Conservation (phyloP, 2,113 vertebrate species). For the Nyctibius bracteatus region DNA sequence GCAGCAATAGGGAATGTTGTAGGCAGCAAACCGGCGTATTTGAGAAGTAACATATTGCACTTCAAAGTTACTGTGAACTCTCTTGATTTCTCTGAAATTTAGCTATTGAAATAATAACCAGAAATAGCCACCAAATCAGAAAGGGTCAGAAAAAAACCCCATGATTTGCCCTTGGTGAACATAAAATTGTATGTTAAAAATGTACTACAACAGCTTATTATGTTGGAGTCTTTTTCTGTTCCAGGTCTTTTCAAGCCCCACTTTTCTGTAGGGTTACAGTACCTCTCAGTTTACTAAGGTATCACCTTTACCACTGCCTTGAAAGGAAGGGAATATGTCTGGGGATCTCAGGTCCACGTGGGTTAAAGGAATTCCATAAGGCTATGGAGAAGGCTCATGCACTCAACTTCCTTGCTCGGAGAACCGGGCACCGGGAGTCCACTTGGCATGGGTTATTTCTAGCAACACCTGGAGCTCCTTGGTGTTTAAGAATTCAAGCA, state of each 20-base stretch:
- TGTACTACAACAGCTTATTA: neutral
- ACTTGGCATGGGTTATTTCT: slow-evolving; percentile 17
- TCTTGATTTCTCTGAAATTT: neutral
- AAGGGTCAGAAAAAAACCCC: neutral
- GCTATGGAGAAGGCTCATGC: neutral
- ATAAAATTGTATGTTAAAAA: neutral
- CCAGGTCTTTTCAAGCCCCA: neutral
- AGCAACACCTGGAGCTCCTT: slow-evolving; percentile 68
- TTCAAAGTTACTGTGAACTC: neutral
- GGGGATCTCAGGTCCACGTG: neutral
- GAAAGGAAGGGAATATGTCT: neutral
- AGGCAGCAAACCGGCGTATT: neutral
- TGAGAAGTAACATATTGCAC: neutral
- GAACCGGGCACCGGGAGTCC: neutral
- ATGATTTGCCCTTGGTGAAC: neutral
- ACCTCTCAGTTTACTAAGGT: neutral
- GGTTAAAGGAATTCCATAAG: neutral
- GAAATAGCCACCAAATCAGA: neutral
- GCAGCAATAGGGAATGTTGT: neutral
- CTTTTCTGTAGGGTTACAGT: neutral
- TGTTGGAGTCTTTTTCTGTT: neutral
- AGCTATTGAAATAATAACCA: neutral
- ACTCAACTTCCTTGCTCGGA: neutral
- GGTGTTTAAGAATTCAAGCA: slow-evolving; percentile 68
- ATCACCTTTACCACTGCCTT: neutral